These are phyloP conservation scores for Rhizoglyphus robini DNA, from an alignment of 1,140 invertebrate genomes.

Conservation along the genomic window DNA sequence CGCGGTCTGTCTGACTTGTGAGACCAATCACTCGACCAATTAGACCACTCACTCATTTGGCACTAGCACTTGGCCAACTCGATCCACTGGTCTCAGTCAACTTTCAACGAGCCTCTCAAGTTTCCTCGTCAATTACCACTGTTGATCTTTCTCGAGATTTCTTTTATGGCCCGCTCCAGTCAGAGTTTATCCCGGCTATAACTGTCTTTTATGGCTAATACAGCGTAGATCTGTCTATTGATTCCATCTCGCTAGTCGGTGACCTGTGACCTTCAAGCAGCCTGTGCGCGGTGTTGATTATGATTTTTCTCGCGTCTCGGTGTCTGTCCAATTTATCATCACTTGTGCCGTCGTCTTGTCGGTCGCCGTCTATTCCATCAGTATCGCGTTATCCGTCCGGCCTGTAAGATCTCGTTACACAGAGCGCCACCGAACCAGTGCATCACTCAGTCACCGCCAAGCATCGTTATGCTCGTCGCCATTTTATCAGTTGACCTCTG, in stretches of 20 bases:
- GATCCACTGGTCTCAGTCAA: too few species aligned
- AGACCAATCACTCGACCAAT: neutral
- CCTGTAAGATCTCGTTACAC: too few species aligned
- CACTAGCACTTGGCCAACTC: too few species aligned
- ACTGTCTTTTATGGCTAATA: constrained; percentile 14
- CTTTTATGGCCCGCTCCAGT: constrained; percentile 4
- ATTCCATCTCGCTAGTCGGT: neutral
- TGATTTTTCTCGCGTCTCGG: constrained; percentile 13
- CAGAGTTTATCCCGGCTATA: neutral
- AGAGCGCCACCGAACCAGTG: neutral
- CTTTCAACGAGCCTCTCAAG: neutral
- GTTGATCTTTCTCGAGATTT: constrained; percentile 11
- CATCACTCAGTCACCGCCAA: neutral
- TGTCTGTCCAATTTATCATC: constrained; percentile 10
- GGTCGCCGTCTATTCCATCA: neutral
- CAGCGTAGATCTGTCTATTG: constrained; percentile 4
- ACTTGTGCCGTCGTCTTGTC: neutral
- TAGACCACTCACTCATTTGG: neutral
- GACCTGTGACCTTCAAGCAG: neutral
- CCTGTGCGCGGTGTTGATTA: neutral
- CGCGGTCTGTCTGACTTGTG: neutral
- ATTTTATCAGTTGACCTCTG: constrained; percentile 1
- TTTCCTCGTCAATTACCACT: neutral
- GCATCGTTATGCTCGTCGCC: neutral
- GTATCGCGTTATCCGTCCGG: too few species aligned